These are phyloP conservation scores for Varanus komodoensis DNA, from an alignment of 2,113 vertebrate genomes.

Conservation along the genomic window DNA sequence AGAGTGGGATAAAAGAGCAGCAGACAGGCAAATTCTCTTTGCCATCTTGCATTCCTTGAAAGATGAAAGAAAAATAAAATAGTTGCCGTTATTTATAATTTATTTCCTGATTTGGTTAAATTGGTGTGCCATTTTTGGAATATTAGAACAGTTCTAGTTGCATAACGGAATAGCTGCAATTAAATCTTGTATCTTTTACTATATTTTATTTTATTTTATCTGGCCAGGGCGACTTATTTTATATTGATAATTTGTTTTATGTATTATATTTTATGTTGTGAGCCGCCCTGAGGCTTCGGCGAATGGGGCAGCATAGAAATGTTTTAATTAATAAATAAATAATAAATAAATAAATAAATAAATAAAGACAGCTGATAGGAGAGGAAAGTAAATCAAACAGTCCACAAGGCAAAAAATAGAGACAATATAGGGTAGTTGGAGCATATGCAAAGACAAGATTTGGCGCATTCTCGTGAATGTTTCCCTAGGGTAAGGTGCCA, in stretches of 20 bases:
- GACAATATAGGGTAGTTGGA: neutral
- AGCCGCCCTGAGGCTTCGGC: too few species aligned
- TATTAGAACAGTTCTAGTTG: neutral
- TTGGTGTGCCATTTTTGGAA: neutral
- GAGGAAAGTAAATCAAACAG: neutral
- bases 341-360: too few species aligned
- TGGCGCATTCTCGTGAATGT: neutral
- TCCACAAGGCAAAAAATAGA: neutral
- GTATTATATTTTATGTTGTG: too few species aligned
- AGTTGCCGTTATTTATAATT: too few species aligned
- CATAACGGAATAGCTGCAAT: neutral
- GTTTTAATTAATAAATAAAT: too few species aligned
- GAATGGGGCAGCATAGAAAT: too few species aligned
- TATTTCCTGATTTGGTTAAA: too few species aligned
- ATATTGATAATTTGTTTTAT: too few species aligned
- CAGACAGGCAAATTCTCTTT: neutral
- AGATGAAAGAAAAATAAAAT: neutral
- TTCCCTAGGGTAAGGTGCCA: neutral
- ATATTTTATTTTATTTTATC: too few species aligned
- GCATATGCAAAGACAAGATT: neutral
- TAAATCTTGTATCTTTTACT: neutral
- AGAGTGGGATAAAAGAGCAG: neutral
- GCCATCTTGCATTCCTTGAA: neutral
- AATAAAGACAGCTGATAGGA: neutral
- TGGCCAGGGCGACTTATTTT: too few species aligned